Evolutionary conservation across 1,140 invertebrate species (phyloP).

Genomic region (Sycophaga agraensis): DNA sequence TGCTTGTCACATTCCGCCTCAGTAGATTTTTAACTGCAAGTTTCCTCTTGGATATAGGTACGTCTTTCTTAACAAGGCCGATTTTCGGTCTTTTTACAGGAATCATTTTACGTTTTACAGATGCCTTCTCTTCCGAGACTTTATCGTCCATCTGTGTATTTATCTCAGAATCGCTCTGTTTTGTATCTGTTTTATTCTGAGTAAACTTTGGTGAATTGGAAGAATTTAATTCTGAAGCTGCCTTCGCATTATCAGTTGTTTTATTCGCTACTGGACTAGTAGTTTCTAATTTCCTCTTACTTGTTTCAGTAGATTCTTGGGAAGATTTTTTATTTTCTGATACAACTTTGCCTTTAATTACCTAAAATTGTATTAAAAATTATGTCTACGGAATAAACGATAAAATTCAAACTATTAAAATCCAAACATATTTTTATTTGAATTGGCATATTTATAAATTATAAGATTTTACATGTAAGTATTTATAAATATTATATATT

Average conservation of each 20-base stretch:
- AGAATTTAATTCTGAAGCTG: not conserved
- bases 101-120: constrained; percentile 5
- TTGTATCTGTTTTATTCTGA: not conserved
- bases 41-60: constrained; percentile 37
- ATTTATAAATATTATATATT: not conserved
- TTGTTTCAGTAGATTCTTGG: constrained; percentile 25
- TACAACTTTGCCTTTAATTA: constrained; percentile 20
- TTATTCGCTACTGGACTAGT: not conserved
- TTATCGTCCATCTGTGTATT: not conserved
- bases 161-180: not conserved
- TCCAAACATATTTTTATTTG: too few relatives aligned
- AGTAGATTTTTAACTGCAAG: constrained; percentile 37
- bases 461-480: too few relatives aligned
- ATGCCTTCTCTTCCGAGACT: not conserved
- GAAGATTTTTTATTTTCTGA: constrained; percentile 1
- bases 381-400: too few relatives aligned
- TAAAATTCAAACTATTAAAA: too few relatives aligned
- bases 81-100: not conserved
- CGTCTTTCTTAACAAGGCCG: constrained; percentile 10
- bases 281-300: constrained; percentile 36
- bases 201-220: not conserved
- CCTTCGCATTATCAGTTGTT: not conserved
- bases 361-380: not conserved
- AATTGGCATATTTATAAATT: too few relatives aligned
- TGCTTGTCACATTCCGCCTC: constrained; percentile 35